These are phyloP conservation scores for Oppia nitens DNA, from an alignment of 1,140 invertebrate genomes.

Conservation along the genomic window DNA sequence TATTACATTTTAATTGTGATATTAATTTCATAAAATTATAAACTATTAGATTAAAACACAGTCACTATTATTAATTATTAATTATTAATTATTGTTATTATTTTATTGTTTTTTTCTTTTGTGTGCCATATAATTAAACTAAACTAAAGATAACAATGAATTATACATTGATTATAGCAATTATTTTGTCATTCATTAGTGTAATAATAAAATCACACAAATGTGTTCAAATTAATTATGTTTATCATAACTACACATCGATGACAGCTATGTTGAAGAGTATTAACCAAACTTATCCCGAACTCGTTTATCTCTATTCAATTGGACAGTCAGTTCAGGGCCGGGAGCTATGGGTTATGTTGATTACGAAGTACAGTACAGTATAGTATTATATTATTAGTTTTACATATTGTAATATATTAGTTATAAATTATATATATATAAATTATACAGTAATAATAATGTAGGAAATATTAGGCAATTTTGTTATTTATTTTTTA, in stretches of 20 bases:
- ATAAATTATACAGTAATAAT: background rate
- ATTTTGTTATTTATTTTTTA: background rate
- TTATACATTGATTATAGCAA: too few species aligned
- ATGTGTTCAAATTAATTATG: background rate
- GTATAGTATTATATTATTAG: too few species aligned
- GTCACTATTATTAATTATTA: too few species aligned
- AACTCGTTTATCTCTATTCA: slow-evolving; percentile 70
- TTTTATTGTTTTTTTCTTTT: too few species aligned
- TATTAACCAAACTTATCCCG: slow-evolving; percentile 58
- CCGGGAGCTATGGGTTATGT: slow-evolving; percentile 84
- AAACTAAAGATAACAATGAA: too few species aligned
- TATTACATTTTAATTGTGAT: too few species aligned
- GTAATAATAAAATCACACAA: too few species aligned
- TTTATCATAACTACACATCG: slow-evolving; percentile 71
- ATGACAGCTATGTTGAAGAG: slow-evolving; percentile 63
- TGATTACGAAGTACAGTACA: slow-evolving; percentile 69
- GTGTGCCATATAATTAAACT: too few species aligned
- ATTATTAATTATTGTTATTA: too few species aligned
- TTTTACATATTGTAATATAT: background rate
- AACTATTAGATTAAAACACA: too few species aligned
- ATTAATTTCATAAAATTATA: too few species aligned
- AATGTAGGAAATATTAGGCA: background rate
- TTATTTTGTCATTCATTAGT: too few species aligned
- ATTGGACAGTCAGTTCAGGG: slow-evolving; percentile 84
- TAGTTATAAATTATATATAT: background rate